phyloP scores from a whole-genome alignment of 2,797 vertebrate species.

The Pangasius djambal region DNA sequence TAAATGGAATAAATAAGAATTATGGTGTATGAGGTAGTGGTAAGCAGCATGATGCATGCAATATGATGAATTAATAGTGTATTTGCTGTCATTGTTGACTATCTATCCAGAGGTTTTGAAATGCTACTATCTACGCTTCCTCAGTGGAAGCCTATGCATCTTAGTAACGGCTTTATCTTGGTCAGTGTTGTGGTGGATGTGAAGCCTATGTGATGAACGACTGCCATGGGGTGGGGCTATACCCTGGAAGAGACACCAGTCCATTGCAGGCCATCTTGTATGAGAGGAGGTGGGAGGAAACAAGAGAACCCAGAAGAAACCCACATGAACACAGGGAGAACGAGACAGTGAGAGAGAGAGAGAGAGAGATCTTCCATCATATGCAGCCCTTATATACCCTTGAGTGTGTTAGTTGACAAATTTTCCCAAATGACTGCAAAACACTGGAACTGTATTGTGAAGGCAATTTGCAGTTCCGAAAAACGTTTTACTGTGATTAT shows the following conservation, averaged over 20 bases:
- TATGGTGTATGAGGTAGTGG: too few species aligned
- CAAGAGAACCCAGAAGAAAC: not conserved
- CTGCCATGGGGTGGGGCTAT: too few species aligned
- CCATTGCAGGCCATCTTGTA: not conserved
- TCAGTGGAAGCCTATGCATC: not conserved
- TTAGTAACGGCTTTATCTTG: not conserved
- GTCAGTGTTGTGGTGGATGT: not conserved
- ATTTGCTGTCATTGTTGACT: not conserved
- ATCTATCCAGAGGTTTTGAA: not conserved
- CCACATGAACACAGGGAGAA: not conserved
- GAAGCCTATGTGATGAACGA: not conserved
- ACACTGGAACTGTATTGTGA: not conserved
- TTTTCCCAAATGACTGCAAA: not conserved
- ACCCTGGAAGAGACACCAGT: not conserved
- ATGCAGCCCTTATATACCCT: not conserved
- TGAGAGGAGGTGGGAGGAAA: not conserved
- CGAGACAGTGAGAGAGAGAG: too few species aligned
- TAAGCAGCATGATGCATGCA: too few species aligned
- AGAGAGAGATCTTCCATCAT: constrained; percentile 7
- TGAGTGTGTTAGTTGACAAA: not conserved
- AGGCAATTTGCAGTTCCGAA: not conserved
- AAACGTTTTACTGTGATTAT: not conserved
- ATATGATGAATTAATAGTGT: too few species aligned
- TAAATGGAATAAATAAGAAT: too few species aligned
- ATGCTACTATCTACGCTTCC: not conserved